phyloP scores from a whole-genome alignment of 2,113 vertebrate genomes.

The Bettongia penicillata region DNA sequence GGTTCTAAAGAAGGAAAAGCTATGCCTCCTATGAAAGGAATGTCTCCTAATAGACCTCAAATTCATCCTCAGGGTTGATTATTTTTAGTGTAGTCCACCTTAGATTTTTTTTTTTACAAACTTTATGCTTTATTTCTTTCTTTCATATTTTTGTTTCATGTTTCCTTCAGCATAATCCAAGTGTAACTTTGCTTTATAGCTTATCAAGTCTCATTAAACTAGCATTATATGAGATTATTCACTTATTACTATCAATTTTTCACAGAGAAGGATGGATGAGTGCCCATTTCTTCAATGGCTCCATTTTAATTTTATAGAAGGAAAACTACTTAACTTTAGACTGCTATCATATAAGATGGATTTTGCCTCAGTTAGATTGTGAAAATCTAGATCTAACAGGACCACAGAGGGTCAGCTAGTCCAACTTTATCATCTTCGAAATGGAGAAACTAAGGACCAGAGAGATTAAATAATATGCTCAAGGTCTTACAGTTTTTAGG shows the following conservation, averaged over 20 bases:
- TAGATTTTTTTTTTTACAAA: background rate
- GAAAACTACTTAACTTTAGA: background rate
- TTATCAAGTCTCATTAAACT: background rate
- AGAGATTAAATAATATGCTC: background rate
- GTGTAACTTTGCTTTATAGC: background rate
- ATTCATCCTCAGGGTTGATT: background rate
- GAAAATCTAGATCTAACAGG: background rate
- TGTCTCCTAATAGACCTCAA: conserved; percentile 21
- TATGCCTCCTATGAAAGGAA: background rate
- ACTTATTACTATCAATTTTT: background rate
- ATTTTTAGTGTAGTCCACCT: background rate
- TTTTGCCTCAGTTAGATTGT: background rate
- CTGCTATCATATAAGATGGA: background rate
- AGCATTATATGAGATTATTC: background rate
- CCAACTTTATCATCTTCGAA: background rate
- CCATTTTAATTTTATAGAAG: background rate
- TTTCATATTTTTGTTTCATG: conserved; percentile 11
- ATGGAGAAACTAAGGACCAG: background rate
- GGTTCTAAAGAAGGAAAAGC: background rate
- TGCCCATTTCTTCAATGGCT: background rate
- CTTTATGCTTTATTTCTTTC: background rate
- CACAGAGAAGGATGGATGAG: background rate
- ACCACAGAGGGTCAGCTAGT: background rate
- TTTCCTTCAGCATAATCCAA: background rate
- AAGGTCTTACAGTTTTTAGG: background rate